Conservation (phyloP, 2,113 vertebrate species). For the Tragulus kanchil region DNA sequence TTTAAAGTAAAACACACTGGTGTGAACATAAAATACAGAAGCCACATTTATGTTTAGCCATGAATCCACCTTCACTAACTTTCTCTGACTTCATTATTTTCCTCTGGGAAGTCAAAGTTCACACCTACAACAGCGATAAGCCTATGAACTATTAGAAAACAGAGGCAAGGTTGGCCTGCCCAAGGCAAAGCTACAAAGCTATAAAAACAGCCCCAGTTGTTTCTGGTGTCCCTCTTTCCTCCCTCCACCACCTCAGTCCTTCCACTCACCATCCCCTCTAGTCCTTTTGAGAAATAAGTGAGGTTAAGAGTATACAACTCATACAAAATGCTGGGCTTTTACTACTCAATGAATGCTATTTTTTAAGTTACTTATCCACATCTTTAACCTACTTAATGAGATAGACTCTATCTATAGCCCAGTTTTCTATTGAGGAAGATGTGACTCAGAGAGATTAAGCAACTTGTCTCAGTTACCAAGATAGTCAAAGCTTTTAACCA, state of each 20-base stretch:
- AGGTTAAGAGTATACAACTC: background rate
- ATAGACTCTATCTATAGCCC: background rate
- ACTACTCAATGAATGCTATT: background rate
- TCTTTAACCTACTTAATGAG: background rate
- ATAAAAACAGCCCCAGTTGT: background rate
- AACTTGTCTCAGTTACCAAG: background rate
- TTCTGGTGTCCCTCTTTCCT: background rate
- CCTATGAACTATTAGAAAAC: background rate
- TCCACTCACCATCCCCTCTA: background rate
- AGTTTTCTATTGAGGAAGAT: background rate
- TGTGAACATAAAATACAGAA: conserved; percentile 19
- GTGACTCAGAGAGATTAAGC: background rate
- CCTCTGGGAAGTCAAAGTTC: background rate
- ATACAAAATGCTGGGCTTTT: background rate
- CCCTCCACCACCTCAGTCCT: background rate
- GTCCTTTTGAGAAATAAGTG: conserved; percentile 2
- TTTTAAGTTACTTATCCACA: background rate
- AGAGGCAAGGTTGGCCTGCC: background rate
- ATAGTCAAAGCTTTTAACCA: background rate
- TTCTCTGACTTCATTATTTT: background rate
- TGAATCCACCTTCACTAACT: background rate
- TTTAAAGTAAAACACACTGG: background rate
- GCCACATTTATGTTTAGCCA: background rate
- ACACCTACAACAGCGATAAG: background rate
- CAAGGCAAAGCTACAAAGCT: background rate